These are phyloP conservation scores for Pardalotus punctatus DNA, from an alignment of 2,113 vertebrate species.

Conservation along the genomic window DNA sequence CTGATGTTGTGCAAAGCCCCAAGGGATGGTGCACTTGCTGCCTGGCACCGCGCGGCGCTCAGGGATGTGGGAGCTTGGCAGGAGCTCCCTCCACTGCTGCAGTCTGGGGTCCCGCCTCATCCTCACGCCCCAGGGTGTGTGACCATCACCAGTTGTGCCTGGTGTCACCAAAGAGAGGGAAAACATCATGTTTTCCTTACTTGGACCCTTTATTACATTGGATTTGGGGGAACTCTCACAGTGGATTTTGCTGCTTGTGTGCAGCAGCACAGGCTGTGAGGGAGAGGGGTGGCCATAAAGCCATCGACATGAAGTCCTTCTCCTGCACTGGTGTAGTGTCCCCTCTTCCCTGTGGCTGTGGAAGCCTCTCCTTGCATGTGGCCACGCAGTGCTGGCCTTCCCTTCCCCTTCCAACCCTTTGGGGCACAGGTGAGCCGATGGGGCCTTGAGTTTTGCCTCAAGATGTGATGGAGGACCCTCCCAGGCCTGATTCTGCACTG, in stretches of 20 bases:
- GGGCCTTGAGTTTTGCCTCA: not conserved
- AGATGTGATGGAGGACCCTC: accelerated
- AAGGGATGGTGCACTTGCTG: not conserved
- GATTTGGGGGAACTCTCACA: not conserved
- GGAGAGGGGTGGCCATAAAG: not conserved
- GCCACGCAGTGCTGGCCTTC: too few species aligned
- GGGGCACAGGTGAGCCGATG: accelerated
- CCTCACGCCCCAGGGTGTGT: accelerated
- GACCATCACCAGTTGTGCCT: accelerated
- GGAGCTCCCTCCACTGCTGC: not conserved
- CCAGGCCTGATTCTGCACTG: not conserved
- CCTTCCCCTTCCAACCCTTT: not conserved
- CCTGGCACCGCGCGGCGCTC: accelerated
- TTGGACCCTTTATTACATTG: not conserved
- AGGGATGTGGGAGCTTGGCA: not conserved
- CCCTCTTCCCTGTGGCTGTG: not conserved
- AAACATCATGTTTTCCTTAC: not conserved
- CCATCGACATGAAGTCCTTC: not conserved
- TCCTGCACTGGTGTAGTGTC: too few species aligned
- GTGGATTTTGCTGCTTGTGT: not conserved
- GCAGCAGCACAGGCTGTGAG: accelerated
- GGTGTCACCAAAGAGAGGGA: not conserved
- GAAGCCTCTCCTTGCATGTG: not conserved
- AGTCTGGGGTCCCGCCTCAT: not conserved
- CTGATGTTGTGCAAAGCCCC: not conserved